phyloP scores from a whole-genome alignment of 1,140 invertebrate genomes.

The Zophobas atratus region DNA sequence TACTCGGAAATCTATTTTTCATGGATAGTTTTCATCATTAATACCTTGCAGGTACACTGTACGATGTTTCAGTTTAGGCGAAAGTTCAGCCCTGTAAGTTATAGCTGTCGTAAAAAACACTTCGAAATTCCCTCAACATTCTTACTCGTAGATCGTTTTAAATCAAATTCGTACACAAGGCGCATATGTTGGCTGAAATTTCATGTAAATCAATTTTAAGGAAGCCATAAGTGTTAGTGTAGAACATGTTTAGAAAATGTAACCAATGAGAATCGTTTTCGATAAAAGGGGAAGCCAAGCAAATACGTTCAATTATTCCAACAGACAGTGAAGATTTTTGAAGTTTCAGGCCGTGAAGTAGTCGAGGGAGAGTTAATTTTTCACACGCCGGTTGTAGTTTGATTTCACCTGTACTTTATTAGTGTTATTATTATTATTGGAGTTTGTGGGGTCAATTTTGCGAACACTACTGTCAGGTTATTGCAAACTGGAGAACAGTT shows the following conservation, averaged over 20 bases:
- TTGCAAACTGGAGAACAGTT: no score
- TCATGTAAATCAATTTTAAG: conserved; percentile 26
- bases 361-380: no score
- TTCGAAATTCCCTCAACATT: conserved; percentile 3
- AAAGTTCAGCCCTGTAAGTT: background rate
- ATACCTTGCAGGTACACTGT: background rate
- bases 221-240: conserved; percentile 10
- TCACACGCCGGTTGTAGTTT: no score
- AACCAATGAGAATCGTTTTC: background rate
- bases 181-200: conserved; percentile 14
- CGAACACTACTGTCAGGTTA: no score
- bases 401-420: no score
- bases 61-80: background rate
- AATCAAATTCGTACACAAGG: conserved; percentile 6
- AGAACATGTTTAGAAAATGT: background rate
- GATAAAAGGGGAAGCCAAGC: background rate
- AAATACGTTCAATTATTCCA: background rate
- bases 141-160: conserved; percentile 9
- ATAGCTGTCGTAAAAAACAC: background rate
- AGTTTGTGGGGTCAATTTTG: no score
- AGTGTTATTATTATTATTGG: no score
- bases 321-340: background rate
- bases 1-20: no score
- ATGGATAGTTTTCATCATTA: no score
- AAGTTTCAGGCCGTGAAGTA: background rate